Evolutionary conservation across 2,888 invertebrate species (phyloP), one percentile per base, ranked within the genome.

Genomic region (Euplagia quadripunctaria): DNA sequence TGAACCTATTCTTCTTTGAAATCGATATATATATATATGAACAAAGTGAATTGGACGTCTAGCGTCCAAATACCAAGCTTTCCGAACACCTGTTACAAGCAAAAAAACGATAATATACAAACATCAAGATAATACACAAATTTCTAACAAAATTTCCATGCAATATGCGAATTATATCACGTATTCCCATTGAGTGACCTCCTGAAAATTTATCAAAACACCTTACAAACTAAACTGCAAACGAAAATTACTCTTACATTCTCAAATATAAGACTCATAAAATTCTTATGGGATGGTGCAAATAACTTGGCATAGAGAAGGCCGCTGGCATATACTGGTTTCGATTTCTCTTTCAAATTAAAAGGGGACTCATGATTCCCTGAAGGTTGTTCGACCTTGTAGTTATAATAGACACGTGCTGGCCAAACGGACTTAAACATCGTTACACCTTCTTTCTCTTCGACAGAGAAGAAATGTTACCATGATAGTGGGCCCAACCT

Each of bases 341-440:
- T 88, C 89, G 90, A 89, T 90, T 90, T 88, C 88, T 87, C 85
- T 86, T 85, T 85, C 86, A 90, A 90, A 90, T 90, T 90, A 90
- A 90, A 89, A 88, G 86, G 90, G 90, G 90, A 90, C 89, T 78
- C 81, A 73, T 77, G 83, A 84, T 84, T 88, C 90, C 90, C 89
- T 72, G 74, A 89, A 90, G 90, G 89, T 87, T 73, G 79, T 42
- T 43, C 70, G 78, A 72, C 70, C 73, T 55, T 61, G 71, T 78
- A 74, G 76, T 83, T 83, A 80, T 82, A 82, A 80, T 78, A 80
- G 76, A 84, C 82, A 82, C 82, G 82, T 85, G 77, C 78, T 66
- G 65, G 42, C 70, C 63, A 82, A 82, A 84, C 77, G 76, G 76
- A 82, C 76, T 69, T 79, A 61, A 58, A 73, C 46, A 69, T 66